Percentiles rank a stretch among this genome's conserved stretches.
phyloP scores from a whole-genome alignment of 1,140 invertebrate species.

The Latrodectus geometricus region DNA sequence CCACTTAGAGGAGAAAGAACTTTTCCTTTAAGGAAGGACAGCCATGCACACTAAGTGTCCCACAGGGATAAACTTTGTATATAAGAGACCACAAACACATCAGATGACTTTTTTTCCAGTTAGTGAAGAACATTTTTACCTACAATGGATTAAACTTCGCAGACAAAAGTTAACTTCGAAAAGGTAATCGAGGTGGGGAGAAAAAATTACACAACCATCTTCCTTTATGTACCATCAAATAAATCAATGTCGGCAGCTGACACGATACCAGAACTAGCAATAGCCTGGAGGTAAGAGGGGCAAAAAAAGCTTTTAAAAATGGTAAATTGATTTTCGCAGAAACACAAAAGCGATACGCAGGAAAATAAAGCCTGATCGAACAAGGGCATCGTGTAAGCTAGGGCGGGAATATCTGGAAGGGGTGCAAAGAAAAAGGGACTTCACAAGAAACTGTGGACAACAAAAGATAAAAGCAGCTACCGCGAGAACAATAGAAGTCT shows the following conservation, averaged over 20 bases:
- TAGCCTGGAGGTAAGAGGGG: slow-evolving; percentile 46
- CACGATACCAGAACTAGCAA: slow-evolving; percentile 8
- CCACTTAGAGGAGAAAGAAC: too few relatives aligned
- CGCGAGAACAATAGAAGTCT: slow-evolving; percentile 10
- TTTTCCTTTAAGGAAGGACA: too few relatives aligned
- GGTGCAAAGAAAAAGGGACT: background rate
- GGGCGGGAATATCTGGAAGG: background rate
- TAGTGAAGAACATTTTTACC: too few relatives aligned
- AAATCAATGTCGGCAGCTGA: slow-evolving; percentile 60
- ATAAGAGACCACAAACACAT: too few relatives aligned
- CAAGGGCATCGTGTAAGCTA: background rate
- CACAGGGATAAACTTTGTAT: too few relatives aligned
- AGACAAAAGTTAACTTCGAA: background rate
- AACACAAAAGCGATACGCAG: slow-evolving; percentile 14
- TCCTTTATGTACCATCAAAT: slow-evolving; percentile 35
- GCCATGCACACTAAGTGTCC: too few relatives aligned
- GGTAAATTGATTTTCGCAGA: slow-evolving; percentile 49
- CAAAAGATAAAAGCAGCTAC: slow-evolving; percentile 6
- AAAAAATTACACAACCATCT: background rate
- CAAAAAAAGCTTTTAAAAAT: slow-evolving; percentile 49
- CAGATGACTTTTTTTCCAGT: too few relatives aligned
- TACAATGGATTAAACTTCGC: too few relatives aligned
- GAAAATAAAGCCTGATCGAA: background rate
- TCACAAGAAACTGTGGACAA: background rate
- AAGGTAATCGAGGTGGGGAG: background rate